Conservation (phyloP, 2,113 vertebrate genomes). For the Megaceryle torquata region DNA sequence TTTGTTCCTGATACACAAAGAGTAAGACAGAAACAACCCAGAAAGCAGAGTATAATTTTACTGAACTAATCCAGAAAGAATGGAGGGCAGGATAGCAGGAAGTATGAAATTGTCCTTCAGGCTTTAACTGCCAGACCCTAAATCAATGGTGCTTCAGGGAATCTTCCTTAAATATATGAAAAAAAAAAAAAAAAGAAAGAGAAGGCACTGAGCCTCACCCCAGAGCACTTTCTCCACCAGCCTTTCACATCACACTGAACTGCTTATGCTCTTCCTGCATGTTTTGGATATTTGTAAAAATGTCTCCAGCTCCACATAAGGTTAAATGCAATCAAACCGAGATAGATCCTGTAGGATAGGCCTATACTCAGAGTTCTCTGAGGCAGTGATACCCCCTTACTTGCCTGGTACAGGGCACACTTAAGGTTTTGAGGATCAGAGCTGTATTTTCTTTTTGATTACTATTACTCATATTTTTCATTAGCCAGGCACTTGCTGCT, state of each 20-base stretch:
- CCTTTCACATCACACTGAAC: not conserved
- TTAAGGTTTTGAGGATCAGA: not conserved
- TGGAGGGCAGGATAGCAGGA: not conserved
- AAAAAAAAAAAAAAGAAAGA: not conserved
- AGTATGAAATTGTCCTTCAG: slow-evolving; percentile 27
- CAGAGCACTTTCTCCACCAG: not conserved
- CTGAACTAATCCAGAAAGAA: slow-evolving; percentile 36
- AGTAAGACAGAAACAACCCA: not conserved
- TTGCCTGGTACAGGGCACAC: not conserved
- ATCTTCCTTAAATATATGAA: not conserved
- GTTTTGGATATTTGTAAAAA: not conserved
- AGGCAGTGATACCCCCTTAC: not conserved
- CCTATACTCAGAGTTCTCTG: not conserved
- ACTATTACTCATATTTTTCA: not conserved
- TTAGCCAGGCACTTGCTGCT: not conserved
- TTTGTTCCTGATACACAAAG: not conserved
- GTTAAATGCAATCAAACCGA: not conserved
- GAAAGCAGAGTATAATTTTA: not conserved
- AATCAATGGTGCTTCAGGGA: not conserved
- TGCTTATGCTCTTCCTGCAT: not conserved
- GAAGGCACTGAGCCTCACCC: not conserved
- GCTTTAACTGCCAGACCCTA: not conserved
- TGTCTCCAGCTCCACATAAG: not conserved
- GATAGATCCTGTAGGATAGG: not conserved
- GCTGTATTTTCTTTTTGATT: not conserved